Base-by-base conservation (phyloP, 2,888 invertebrate species). In the Fragum fragum region DNA sequence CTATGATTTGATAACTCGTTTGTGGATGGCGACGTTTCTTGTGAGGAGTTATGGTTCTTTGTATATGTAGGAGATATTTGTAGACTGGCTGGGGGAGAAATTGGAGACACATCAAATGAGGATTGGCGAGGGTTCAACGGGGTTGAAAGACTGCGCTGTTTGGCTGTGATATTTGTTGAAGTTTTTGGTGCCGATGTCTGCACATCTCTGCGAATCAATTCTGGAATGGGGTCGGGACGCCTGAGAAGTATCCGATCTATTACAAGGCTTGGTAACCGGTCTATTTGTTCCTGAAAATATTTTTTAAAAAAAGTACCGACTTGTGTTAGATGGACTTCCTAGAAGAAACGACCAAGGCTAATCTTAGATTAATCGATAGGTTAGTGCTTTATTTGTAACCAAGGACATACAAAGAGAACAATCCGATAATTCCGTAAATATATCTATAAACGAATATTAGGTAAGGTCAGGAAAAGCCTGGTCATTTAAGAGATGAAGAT, bases 181-280 rank as follows among this genome's bases (percentile, higher is more conserved):
- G 73, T 53, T 23, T 80, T 61, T 32, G 81, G 75, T 16, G 81
- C 80, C 9, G 61, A 23, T 21, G 52, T 18, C 0, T 71, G 74
- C 66, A 79, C 78, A 36, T 86, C 83, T 0, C 11, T 11, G 23
- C 52, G 52, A 23, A 63, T 32, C 7, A 68, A 52, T 18, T 53
- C 68, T n/a, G 61, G 52, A 29, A 66, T 53, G 3, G 78, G 81
- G 18, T 86, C 85, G 3, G 73, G 71, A 53, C 83, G 72, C n/a
- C 86, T 71, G 11, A 82, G 72, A 1, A 85, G 52, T 47, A 89
- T 73, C 53, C 86, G 77, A 28, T 87, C 87, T 1, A 90, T 87
- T 18, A 91, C 90, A 69, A 90, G 47, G 52, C 86, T 88, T 1
- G 91, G 91, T n/a, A 91, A 79, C 70, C 87, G 87, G 61, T 91